phyloP scores from a whole-genome alignment of 2,888 invertebrate genomes.

The Acanthosepion lycidas region DNA sequence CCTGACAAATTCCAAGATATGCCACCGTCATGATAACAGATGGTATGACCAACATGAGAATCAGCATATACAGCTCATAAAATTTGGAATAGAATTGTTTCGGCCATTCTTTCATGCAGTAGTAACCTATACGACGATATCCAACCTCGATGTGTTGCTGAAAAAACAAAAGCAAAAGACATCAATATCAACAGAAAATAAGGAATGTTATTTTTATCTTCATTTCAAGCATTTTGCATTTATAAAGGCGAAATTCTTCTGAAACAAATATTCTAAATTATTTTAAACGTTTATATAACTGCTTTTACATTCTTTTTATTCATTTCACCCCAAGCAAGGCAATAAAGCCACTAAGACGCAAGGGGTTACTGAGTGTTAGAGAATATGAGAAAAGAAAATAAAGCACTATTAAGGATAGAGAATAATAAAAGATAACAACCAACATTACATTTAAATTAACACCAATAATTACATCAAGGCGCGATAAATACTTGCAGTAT shows the following conservation, averaged over 20 bases:
- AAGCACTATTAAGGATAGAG: no score
- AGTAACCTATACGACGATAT: slow-evolving; percentile 71
- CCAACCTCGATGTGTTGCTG: slow-evolving; percentile 57
- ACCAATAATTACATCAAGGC: no score
- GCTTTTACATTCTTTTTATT: no score
- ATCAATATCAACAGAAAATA: neutral
- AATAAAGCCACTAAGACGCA: no score
- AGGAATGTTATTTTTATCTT: neutral
- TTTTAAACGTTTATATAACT: no score
- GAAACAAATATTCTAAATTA: no score
- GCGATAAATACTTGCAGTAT: no score
- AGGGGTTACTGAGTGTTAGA: no score
- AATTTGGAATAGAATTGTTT: slow-evolving; percentile 61
- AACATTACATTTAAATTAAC: no score
- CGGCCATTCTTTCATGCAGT: slow-evolving; percentile 79
- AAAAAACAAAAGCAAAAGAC: neutral
- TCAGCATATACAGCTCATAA: slow-evolving; percentile 81
- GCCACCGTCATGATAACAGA: slow-evolving; percentile 81
- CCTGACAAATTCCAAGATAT: slow-evolving; percentile 81
- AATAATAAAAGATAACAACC: no score
- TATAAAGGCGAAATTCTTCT: neutral
- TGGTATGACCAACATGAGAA: slow-evolving; percentile 80
- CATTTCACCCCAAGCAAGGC: no score
- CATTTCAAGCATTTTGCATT: neutral
- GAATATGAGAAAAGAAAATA: no score